Evolutionary conservation across 2,888 invertebrate species (phyloP).

Genomic region (Lepas anatifera): DNA sequence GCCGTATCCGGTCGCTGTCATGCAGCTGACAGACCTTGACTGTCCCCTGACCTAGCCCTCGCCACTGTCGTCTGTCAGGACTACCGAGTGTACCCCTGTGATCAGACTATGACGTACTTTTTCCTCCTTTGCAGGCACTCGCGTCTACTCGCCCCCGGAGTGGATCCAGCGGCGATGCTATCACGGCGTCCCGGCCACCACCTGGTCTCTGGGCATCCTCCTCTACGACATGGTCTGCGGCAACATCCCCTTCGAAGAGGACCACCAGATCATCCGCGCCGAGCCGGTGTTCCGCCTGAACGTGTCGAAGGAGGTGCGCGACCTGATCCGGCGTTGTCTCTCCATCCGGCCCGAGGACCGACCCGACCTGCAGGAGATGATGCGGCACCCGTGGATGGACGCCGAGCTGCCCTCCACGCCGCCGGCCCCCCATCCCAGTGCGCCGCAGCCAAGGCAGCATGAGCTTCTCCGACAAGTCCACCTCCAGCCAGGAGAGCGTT

Average conservation of each 20-base stretch:
- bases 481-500: conserved; percentile 7
- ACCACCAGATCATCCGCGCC: conserved; percentile 35
- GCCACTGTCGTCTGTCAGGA: too few relatives aligned
- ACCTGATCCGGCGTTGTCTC: conserved; percentile 37
- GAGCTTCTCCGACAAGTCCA: conserved; percentile 3
- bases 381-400: conserved; percentile 36
- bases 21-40: too few relatives aligned
- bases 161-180: conserved; percentile 40
- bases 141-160: conserved; percentile 44
- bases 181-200: conserved; percentile 38
- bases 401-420: not conserved
- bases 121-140: conserved; percentile 34
- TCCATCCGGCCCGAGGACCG: conserved; percentile 34
- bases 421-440: conserved; percentile 17
- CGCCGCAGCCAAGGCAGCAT: conserved; percentile 13
- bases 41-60: too few relatives aligned
- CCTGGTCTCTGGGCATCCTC: conserved; percentile 43
- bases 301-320: conserved; percentile 33
- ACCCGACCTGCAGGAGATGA: conserved; percentile 34
- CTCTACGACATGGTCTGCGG: conserved; percentile 44
- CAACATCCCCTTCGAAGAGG: conserved; percentile 42
- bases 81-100: too few relatives aligned
- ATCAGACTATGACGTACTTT: not conserved
- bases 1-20: too few relatives aligned
- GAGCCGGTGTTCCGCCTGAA: conserved; percentile 25